phyloP scores from a whole-genome alignment of 2,888 invertebrate species.

The Cataglyphis albicans region DNA sequence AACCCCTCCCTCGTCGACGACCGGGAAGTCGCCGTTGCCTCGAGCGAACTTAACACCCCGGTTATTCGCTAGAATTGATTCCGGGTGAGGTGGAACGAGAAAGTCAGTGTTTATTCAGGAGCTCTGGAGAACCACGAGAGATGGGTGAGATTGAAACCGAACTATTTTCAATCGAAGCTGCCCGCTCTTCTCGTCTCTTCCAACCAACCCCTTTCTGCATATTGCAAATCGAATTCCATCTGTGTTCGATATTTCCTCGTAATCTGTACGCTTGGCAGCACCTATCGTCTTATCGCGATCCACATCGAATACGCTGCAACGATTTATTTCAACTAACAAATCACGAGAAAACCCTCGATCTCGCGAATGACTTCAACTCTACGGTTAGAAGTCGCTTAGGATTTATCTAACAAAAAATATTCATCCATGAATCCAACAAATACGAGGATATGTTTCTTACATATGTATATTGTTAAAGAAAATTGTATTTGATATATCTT shows the following conservation, averaged over 20 bases:
- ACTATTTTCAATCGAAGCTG: slow-evolving; percentile 79
- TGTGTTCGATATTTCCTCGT: slow-evolving; percentile 66
- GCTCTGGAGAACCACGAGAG: slow-evolving; percentile 65
- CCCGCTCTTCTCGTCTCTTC: slow-evolving; percentile 33
- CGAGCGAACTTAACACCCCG: slow-evolving; percentile 76
- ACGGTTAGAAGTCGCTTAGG: background rate
- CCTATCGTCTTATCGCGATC: slow-evolving; percentile 25
- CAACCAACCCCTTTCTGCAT: slow-evolving; percentile 60
- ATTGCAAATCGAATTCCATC: slow-evolving; percentile 81
- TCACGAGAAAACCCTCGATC: slow-evolving; percentile 6
- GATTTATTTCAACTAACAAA: slow-evolving; percentile 53
- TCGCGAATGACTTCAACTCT: background rate
- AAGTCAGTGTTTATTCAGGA: slow-evolving; percentile 82
- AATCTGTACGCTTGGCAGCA: slow-evolving; percentile 56
- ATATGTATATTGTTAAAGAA: background rate
- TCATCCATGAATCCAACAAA: background rate
- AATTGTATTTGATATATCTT: background rate
- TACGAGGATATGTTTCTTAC: background rate
- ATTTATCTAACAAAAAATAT: background rate
- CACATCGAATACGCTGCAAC: background rate
- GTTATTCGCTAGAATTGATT: slow-evolving; percentile 78
- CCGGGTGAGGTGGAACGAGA: slow-evolving; percentile 69
- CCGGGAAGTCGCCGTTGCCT: slow-evolving; percentile 38
- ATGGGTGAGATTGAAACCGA: slow-evolving; percentile 80
- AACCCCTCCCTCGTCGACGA: background rate